Evolutionary conservation across 2,113 vertebrate species (phyloP).

Genomic region (Myxocyprinus asiaticus): DNA sequence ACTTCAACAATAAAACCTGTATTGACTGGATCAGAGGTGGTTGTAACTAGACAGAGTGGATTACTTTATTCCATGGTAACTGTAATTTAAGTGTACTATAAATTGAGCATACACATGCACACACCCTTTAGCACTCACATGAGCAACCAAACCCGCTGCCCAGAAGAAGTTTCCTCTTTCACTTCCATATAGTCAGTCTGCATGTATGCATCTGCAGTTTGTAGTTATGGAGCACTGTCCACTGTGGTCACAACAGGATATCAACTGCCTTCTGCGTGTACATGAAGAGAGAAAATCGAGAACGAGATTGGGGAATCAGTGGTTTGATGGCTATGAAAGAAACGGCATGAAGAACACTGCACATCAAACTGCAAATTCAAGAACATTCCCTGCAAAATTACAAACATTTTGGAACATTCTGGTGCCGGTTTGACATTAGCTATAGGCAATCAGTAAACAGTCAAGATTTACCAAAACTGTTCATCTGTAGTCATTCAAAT

Average conservation of each 20-base stretch:
- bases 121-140: slow-evolving; percentile 30
- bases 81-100: slow-evolving; percentile 31
- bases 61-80: slow-evolving; percentile 45
- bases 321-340: not conserved
- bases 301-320: slow-evolving; percentile 23
- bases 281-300: slow-evolving; percentile 22
- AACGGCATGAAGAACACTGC: not conserved
- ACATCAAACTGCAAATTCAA: not conserved
- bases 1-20: not conserved
- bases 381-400: not conserved
- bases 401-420: not conserved
- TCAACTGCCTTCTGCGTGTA: slow-evolving; percentile 36
- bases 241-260: slow-evolving; percentile 35
- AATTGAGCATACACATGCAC: slow-evolving; percentile 22
- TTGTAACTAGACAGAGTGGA: slow-evolving; percentile 27
- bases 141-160: slow-evolving; percentile 42
- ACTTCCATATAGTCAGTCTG: slow-evolving; percentile 55
- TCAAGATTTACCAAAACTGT: too few relatives aligned
- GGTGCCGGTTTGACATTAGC: too few relatives aligned
- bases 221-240: not conserved
- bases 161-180: slow-evolving; percentile 58
- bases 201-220: slow-evolving; percentile 7
- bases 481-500: not conserved
- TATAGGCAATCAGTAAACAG: too few relatives aligned
- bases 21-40: slow-evolving; percentile 26